Evolutionary conservation across 2,113 vertebrate species (phyloP).

Genomic region (Taurulus bubalis): DNA sequence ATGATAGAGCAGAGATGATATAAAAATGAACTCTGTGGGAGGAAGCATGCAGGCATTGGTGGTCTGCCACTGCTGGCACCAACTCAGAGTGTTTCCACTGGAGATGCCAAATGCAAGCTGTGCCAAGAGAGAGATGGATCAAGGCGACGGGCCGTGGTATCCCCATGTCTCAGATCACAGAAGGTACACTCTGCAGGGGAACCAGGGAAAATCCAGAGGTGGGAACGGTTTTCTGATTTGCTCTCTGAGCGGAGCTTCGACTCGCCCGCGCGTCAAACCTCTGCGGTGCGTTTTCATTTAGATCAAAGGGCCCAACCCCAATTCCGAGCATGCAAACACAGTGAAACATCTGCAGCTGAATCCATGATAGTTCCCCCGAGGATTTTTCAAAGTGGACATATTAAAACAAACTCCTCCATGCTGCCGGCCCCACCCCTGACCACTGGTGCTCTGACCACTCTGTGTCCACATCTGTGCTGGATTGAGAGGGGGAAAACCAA

Average conservation of each 20-base stretch:
- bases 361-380: slow-evolving; percentile 67
- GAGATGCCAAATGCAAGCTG: slow-evolving; percentile 66
- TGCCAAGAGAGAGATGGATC: slow-evolving; percentile 70
- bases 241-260: slow-evolving; percentile 36
- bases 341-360: slow-evolving; percentile 73
- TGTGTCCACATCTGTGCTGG: slow-evolving; percentile 62
- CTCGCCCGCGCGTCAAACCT: slow-evolving; percentile 58
- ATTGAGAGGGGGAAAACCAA: slow-evolving; percentile 40
- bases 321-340: slow-evolving; percentile 72
- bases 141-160: slow-evolving; percentile 62
- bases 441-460: slow-evolving; percentile 62
- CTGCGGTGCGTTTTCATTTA: slow-evolving; percentile 71
- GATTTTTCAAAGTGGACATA: slow-evolving; percentile 62
- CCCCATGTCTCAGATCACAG: slow-evolving; percentile 71
- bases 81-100: slow-evolving; percentile 56
- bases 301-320: slow-evolving; percentile 77
- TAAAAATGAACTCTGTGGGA: slow-evolving; percentile 64
- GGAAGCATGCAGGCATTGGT: slow-evolving; percentile 61
- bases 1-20: slow-evolving; percentile 53
- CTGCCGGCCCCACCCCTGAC: slow-evolving; percentile 68
- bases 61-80: slow-evolving; percentile 65
- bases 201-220: slow-evolving; percentile 70
- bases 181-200: slow-evolving; percentile 72
- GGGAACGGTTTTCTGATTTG: slow-evolving; percentile 52
- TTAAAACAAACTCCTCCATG: slow-evolving; percentile 69